phyloP scores from a whole-genome alignment of 1,140 invertebrate species.

The Pseudoatta argentina region DNA sequence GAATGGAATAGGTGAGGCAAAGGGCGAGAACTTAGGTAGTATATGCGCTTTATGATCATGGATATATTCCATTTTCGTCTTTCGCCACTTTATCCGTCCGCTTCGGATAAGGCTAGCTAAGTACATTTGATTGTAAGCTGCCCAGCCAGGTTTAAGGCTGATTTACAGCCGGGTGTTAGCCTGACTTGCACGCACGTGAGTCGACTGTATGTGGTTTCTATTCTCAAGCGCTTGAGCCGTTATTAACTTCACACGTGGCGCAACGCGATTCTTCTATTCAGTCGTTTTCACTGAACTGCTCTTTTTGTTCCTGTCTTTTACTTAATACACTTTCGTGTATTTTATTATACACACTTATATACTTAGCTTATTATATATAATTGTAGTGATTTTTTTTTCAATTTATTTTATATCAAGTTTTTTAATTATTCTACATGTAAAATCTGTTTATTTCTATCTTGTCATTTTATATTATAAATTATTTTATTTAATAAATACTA shows the following conservation, averaged over 20 bases:
- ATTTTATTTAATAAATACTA: neutral
- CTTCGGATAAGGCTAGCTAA: constrained; percentile 76
- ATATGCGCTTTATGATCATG: constrained; percentile 66
- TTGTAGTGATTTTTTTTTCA: neutral
- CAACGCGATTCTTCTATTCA: constrained; percentile 1
- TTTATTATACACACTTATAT: neutral
- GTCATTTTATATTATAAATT: neutral
- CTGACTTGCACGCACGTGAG: constrained; percentile 80
- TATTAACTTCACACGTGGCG: constrained; percentile 76
- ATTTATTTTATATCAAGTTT: neutral
- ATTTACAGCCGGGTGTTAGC: constrained; percentile 82
- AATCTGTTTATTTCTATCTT: neutral
- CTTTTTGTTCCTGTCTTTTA: neutral
- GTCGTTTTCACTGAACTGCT: neutral
- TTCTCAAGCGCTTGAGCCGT: constrained; percentile 73
- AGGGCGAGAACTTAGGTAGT: neutral
- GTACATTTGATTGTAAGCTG: constrained; percentile 86
- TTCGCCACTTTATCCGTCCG: constrained; percentile 77
- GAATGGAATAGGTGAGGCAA: constrained; percentile 20
- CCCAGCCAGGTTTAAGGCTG: constrained; percentile 83
- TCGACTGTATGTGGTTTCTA: constrained; percentile 74
- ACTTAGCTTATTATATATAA: neutral
- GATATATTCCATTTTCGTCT: constrained; percentile 83
- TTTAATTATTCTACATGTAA: neutral
- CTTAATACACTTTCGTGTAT: neutral